phyloP scores from a whole-genome alignment of 2,888 invertebrate species.

The Lithophane leautieri region DNA sequence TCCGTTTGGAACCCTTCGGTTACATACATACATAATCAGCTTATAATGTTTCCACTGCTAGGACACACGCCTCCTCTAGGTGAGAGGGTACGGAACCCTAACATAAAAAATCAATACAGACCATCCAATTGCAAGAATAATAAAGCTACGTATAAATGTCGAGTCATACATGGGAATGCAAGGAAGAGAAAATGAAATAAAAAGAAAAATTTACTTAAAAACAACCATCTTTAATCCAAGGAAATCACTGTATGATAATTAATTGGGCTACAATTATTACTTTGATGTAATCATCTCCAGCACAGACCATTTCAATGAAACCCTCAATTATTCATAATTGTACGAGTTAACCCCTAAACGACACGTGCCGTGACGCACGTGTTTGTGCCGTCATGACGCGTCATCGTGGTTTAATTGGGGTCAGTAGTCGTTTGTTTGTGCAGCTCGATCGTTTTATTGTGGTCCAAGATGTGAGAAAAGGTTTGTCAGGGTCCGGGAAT shows the following conservation, averaged over 20 bases:
- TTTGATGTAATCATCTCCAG: neutral
- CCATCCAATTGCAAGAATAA: neutral
- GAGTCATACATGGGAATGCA: neutral
- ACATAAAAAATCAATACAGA: neutral
- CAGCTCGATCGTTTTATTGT: constrained; percentile 62
- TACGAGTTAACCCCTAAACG: constrained; percentile 56
- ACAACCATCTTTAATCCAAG: neutral
- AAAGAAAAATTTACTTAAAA: neutral
- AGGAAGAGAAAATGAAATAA: neutral
- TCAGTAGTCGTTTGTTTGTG: constrained; percentile 71
- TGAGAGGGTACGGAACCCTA: too few relatives aligned
- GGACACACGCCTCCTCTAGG: too few relatives aligned
- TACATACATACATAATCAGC: too few relatives aligned
- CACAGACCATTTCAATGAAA: constrained; percentile 50
- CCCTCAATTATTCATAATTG: constrained; percentile 50
- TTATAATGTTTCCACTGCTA: too few relatives aligned
- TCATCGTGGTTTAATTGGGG: constrained; percentile 76
- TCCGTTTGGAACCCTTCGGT: too few relatives aligned
- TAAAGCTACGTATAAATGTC: neutral
- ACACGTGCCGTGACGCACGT: constrained; percentile 48
- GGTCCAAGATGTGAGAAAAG: constrained; percentile 33
- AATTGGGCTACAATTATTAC: neutral
- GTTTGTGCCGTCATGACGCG: constrained; percentile 69
- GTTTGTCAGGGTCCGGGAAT: neutral
- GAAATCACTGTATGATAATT: neutral